These are phyloP conservation scores for Melanotaenia boesemani DNA, from an alignment of 2,797 vertebrate species.

Conservation along the genomic window DNA sequence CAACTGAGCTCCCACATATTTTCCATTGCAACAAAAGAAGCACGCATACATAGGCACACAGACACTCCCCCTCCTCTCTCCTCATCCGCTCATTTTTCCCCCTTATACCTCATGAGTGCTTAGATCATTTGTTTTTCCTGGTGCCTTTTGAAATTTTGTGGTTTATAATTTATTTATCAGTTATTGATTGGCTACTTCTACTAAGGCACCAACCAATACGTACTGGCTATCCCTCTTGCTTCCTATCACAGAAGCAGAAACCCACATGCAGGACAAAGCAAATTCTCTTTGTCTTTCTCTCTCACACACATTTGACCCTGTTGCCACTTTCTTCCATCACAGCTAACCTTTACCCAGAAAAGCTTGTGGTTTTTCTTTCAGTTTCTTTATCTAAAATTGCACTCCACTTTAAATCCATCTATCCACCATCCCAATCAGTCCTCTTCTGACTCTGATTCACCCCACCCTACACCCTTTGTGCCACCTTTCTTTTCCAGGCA, in stretches of 20 bases:
- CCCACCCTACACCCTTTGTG: slow-evolving; percentile 35
- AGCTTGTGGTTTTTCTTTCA: slow-evolving; percentile 46
- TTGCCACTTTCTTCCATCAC: slow-evolving; percentile 29
- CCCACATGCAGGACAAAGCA: neutral
- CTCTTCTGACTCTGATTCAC: slow-evolving; percentile 15
- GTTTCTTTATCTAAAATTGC: slow-evolving; percentile 54
- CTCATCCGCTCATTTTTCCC: neutral
- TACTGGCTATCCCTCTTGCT: neutral
- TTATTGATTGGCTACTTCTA: slow-evolving; percentile 66
- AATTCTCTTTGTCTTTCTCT: slow-evolving; percentile 14
- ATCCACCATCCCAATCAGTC: slow-evolving; percentile 27
- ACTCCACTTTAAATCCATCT: slow-evolving; percentile 45
- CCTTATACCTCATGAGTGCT: slow-evolving; percentile 23
- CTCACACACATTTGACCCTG: slow-evolving; percentile 28
- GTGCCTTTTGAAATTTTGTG: slow-evolving; percentile 68
- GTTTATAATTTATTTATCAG: slow-evolving; percentile 73
- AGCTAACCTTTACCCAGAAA: slow-evolving; percentile 62
- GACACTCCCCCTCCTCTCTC: slow-evolving; percentile 10
- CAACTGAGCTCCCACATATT: slow-evolving; percentile 35
- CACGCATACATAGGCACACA: slow-evolving; percentile 15
- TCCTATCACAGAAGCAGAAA: slow-evolving; percentile 26
- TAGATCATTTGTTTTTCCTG: slow-evolving; percentile 48
- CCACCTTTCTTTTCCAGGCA: neutral
- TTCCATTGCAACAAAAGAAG: slow-evolving; percentile 52
- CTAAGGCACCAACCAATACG: slow-evolving; percentile 12